phyloP scores from a whole-genome alignment of 2,888 invertebrate species.

The Malthinus flaveolus region DNA sequence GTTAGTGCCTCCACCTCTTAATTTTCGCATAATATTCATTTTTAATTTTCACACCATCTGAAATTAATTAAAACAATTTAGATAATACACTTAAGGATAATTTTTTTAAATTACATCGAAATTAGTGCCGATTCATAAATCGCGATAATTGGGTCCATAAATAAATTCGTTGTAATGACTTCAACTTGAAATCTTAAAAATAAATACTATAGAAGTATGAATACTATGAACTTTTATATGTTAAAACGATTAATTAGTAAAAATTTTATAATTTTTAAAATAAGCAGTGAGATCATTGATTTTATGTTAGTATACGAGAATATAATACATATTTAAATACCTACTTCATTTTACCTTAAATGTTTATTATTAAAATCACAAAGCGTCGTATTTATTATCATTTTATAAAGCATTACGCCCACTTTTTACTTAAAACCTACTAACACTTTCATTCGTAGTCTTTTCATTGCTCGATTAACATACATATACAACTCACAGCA shows the following conservation, averaged over 20 bases:
- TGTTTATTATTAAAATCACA: slow-evolving; percentile 4
- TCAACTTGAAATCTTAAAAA: no score
- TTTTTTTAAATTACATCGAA: no score
- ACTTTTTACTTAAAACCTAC: slow-evolving; percentile 3
- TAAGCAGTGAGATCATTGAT: slow-evolving; percentile 22
- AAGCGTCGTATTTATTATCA: slow-evolving; percentile 1
- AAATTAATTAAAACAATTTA: no score
- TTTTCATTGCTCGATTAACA: slow-evolving; percentile 3
- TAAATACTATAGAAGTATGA: no score
- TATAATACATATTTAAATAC: slow-evolving; percentile 1
- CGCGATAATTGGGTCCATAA: no score
- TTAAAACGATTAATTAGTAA: no score
- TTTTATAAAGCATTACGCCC: slow-evolving; percentile 1
- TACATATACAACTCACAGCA: slow-evolving; percentile 1
- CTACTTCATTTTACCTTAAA: slow-evolving; percentile 2
- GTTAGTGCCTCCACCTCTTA: slow-evolving; percentile 67
- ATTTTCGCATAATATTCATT: slow-evolving; percentile 93
- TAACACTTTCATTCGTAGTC: slow-evolving; percentile 5
- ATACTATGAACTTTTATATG: no score
- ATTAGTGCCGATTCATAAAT: no score
- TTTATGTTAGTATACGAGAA: slow-evolving; percentile 18
- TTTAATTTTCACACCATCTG: not conserved
- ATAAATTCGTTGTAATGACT: no score
- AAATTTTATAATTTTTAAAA: not conserved
- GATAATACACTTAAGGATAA: no score